phyloP scores from a whole-genome alignment of 2,113 vertebrate species.

The Climacteris rufus region DNA sequence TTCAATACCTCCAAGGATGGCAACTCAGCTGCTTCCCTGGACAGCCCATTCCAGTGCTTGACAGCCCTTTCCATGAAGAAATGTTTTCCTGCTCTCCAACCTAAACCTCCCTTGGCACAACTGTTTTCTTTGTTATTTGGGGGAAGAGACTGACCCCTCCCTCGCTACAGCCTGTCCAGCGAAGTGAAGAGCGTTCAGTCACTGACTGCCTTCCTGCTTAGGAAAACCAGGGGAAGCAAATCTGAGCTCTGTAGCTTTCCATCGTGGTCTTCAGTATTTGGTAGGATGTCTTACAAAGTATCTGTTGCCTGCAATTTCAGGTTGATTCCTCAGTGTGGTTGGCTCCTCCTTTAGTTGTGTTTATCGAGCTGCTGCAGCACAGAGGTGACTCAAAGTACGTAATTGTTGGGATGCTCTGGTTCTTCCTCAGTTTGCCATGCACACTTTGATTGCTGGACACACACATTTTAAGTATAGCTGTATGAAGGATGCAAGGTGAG shows the following conservation, averaged over 20 bases:
- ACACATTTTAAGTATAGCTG: not conserved
- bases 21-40: not conserved
- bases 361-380: rapidly evolving
- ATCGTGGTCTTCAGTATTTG: not conserved
- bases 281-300: not conserved
- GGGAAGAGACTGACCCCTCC: not conserved
- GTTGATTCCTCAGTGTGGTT: not conserved
- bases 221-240: not conserved
- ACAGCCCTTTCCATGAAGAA: not conserved
- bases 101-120: not conserved
- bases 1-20: not conserved
- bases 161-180: rapidly evolving
- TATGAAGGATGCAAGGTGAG: not conserved
- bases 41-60: not conserved
- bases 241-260: not conserved
- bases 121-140: not conserved
- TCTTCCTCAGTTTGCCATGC: not conserved
- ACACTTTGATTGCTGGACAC: not conserved
- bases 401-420: not conserved
- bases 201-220: rapidly evolving
- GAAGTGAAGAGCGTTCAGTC: not conserved
- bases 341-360: not conserved
- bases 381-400: not conserved
- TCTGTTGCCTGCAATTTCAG: rapidly evolving
- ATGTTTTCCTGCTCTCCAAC: not conserved